Evolutionary conservation across 2,888 invertebrate species (phyloP).

Genomic region (Callimorpha dominula): DNA sequence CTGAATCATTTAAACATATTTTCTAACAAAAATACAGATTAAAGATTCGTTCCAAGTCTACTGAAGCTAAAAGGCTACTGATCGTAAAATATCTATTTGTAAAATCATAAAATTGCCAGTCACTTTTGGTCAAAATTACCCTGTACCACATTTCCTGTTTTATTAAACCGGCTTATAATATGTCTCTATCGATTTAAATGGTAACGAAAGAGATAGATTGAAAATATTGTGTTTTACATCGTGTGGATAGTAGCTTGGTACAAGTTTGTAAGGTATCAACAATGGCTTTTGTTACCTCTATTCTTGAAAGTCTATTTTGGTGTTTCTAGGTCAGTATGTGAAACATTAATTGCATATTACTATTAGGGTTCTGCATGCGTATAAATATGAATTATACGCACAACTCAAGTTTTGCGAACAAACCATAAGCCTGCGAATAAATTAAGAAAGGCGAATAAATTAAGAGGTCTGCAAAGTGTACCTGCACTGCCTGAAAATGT

Average conservation of each 20-base stretch:
- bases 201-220: slow-evolving; percentile 28
- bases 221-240: slow-evolving; percentile 25
- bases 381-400: neutral
- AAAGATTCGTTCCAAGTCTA: slow-evolving; percentile 35
- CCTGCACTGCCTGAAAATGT: slow-evolving; percentile 28
- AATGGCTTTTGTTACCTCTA: slow-evolving; percentile 56
- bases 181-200: slow-evolving; percentile 29
- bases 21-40: slow-evolving; percentile 15
- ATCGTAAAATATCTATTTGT: slow-evolving; percentile 29
- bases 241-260: slow-evolving; percentile 35
- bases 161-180: neutral
- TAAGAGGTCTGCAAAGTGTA: slow-evolving; percentile 19
- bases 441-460: slow-evolving; percentile 12
- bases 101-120: slow-evolving; percentile 57
- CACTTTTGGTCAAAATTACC: slow-evolving; percentile 43
- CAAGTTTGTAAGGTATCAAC: slow-evolving; percentile 36
- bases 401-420: slow-evolving; percentile 11
- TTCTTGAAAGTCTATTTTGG: slow-evolving; percentile 53
- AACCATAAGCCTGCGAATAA: slow-evolving; percentile 3
- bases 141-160: slow-evolving; percentile 28
- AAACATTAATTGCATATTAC: slow-evolving; percentile 44
- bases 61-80: slow-evolving; percentile 48
- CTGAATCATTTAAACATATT: slow-evolving; percentile 8
- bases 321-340: slow-evolving; percentile 67
- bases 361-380: slow-evolving; percentile 11